Evolutionary conservation across 2,797 vertebrate genomes (phyloP), one percentile per base, ranked within the genome.

Genomic region (Chelmon rostratus): DNA sequence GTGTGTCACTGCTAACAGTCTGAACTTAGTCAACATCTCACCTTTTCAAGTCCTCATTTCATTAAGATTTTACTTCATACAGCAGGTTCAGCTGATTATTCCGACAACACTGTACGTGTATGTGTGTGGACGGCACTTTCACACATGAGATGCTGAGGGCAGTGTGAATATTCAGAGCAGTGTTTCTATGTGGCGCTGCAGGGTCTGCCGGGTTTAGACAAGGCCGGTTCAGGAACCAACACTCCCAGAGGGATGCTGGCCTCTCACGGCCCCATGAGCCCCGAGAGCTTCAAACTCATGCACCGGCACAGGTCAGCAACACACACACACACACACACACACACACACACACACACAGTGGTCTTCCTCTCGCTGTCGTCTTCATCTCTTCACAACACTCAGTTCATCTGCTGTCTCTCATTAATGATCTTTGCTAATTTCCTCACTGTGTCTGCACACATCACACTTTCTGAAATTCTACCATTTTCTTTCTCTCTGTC

Each of bases 191-290:
- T 95, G 92, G 88, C 88, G 54, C 73, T 94, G 81, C 95, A 99
- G 98, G 98, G 98, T 74, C 94, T 99, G n/a, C 97, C 97, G 35
- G 96, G 96, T 67, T 82, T 99, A 88, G 98, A 98, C 76, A 98
- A 97, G 78, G 87, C 95, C 1, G 96, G 95, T 3, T 96, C 97
- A 1, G 96, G 96, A 73, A 81, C 83, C 52, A 97, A 94, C 86
- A 94, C 96, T 0, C 94, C 96, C 25, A 95, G 97, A 90, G 93
- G 95, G 52, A 97, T 96, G 40, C 93, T 98, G 85, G 86, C 96
- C 25, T 95, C 98, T 0, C 98, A 99, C 44, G 95, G 96, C 69
- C 96, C 97, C 40, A 96, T 98, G 96, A 99, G 96, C 89, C 97
- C 97, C 0, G 98, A 99, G 88, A 96, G 95, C 93, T 96, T 98